Conservation (phyloP, 2,888 invertebrate species). For the Phaedon cochleariae region DNA sequence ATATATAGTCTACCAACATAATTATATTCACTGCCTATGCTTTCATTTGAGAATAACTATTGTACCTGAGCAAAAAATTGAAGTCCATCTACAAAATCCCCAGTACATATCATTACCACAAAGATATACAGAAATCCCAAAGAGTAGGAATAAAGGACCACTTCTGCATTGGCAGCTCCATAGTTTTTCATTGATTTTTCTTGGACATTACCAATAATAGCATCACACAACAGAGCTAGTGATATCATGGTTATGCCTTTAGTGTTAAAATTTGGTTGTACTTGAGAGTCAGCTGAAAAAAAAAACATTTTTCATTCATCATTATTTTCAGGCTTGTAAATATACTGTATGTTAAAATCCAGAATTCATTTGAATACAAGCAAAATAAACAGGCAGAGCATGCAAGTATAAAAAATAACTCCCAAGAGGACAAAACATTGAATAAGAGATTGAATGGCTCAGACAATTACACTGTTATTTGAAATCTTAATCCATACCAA, state of each 20-base stretch:
- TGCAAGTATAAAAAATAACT: too few relatives aligned
- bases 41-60: too few relatives aligned
- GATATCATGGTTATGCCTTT: slow-evolving; percentile 80
- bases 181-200: slow-evolving; percentile 92
- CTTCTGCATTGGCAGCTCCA: slow-evolving; percentile 87
- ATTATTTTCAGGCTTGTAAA: too few relatives aligned
- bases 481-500: slow-evolving; percentile 59
- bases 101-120: slow-evolving; percentile 74
- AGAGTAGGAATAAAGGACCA: slow-evolving; percentile 91
- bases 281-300: slow-evolving; percentile 74
- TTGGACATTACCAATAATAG: slow-evolving; percentile 95
- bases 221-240: slow-evolving; percentile 90
- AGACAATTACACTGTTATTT: not conserved
- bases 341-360: too few relatives aligned
- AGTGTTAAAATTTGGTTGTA: slow-evolving; percentile 77
- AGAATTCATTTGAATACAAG: too few relatives aligned
- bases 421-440: too few relatives aligned
- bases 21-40: too few relatives aligned
- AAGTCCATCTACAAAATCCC: slow-evolving; percentile 78
- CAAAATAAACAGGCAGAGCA: not conserved
- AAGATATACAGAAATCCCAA: slow-evolving; percentile 87
- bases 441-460: too few relatives aligned
- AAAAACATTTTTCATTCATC: not conserved
- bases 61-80: slow-evolving; percentile 78
- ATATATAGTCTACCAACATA: too few relatives aligned